phyloP scores from a whole-genome alignment of 2,888 invertebrate species.

The Diarsia brunnea region DNA sequence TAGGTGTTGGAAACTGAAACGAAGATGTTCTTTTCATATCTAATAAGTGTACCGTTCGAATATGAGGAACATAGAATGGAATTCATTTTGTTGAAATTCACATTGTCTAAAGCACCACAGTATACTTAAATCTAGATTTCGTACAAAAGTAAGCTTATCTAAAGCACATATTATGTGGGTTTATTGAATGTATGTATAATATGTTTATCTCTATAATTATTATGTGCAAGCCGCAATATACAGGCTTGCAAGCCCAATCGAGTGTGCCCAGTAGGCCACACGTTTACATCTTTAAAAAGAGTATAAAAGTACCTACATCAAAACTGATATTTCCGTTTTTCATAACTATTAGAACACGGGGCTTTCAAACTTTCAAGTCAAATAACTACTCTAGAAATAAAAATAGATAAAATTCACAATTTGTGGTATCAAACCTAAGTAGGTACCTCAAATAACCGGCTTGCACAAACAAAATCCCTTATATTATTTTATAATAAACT shows the following conservation, averaged over 20 bases:
- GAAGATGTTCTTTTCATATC: slow-evolving; percentile 30
- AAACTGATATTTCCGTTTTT: not conserved
- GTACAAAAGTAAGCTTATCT: slow-evolving; percentile 54
- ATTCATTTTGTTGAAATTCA: slow-evolving; percentile 58
- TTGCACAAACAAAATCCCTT: slow-evolving; percentile 20
- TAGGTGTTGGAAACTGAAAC: slow-evolving; percentile 28
- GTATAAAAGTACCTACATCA: not conserved
- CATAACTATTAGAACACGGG: too few relatives aligned
- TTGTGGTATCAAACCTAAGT: not conserved
- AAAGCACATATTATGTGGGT: slow-evolving; percentile 25
- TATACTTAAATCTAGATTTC: slow-evolving; percentile 56
- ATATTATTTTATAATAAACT: slow-evolving; percentile 18
- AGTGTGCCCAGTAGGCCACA: not conserved
- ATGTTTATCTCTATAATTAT: slow-evolving; percentile 6
- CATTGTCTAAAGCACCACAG: slow-evolving; percentile 63
- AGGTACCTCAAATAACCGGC: not conserved
- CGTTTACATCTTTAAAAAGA: not conserved
- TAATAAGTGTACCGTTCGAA: slow-evolving; percentile 45
- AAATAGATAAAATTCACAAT: not conserved
- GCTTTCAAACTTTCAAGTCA: not conserved
- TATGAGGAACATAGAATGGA: slow-evolving; percentile 64
- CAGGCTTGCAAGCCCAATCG: not conserved
- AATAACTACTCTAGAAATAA: not conserved
- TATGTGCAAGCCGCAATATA: slow-evolving; percentile 24
- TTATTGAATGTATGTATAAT: not conserved